A percentile compares a stretch with the other conserved stretches of the same genome.
These are phyloP conservation scores for Pristionchus pacificus DNA, from an alignment of 1,140 invertebrate genomes.

Conservation along the genomic window DNA sequence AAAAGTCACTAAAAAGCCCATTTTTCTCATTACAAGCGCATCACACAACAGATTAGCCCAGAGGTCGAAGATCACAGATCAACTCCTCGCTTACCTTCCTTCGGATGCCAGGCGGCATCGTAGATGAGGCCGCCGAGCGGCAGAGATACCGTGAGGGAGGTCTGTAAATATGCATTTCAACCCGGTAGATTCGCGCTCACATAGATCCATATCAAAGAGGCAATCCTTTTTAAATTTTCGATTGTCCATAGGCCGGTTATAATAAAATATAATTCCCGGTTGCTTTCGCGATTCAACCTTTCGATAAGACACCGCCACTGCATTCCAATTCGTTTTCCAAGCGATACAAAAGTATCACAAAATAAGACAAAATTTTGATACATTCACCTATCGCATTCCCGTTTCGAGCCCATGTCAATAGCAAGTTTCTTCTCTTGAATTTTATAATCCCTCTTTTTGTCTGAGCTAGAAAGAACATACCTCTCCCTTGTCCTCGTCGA, in stretches of 20 bases:
- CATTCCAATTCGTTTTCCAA: too few relatives aligned
- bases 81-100: too few relatives aligned
- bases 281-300: not conserved
- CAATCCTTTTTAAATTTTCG: too few relatives aligned
- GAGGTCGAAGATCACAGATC: too few relatives aligned
- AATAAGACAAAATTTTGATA: not conserved
- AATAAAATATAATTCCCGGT: not conserved
- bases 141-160: slow-evolving; percentile 14
- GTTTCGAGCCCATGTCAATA: too few relatives aligned
- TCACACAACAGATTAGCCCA: too few relatives aligned
- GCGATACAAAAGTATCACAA: not conserved
- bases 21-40: too few relatives aligned
- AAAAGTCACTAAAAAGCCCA: too few relatives aligned
- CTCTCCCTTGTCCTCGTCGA: slow-evolving; percentile 2
- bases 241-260: too few relatives aligned
- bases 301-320: too few relatives aligned
- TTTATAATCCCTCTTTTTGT: not conserved
- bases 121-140: slow-evolving; percentile 34
- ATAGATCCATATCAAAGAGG: too few relatives aligned
- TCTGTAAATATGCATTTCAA: slow-evolving; percentile 15
- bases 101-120: slow-evolving; percentile 33
- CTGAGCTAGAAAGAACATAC: not conserved
- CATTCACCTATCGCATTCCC: not conserved
- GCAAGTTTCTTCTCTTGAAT: too few relatives aligned
- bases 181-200: not conserved